phyloP scores from a whole-genome alignment of 2,888 invertebrate species.

The Macrophya annulata region DNA sequence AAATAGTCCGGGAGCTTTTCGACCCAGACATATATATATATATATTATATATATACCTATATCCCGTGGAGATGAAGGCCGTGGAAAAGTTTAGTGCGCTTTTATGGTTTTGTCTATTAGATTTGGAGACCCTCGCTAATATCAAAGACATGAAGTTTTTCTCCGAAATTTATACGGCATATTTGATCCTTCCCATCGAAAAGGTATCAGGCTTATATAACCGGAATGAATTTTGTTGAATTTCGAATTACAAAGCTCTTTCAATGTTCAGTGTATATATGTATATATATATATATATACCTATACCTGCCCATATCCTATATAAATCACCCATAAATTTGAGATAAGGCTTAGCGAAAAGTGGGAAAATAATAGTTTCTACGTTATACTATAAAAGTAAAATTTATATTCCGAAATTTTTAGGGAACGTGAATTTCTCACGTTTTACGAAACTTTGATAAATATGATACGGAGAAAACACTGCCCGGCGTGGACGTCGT shows the following conservation, averaged over 20 bases:
- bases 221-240: conserved; percentile 1
- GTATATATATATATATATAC: too few species aligned
- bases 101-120: conserved; percentile 47
- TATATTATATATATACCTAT: too few species aligned
- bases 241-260: neutral
- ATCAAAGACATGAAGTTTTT: conserved; percentile 26
- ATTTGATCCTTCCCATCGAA: conserved; percentile 29
- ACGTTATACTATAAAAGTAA: neutral
- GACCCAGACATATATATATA: neutral
- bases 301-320: neutral
- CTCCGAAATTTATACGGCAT: conserved; percentile 29
- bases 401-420: neutral
- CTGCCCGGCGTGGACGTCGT: conserved; percentile 30
- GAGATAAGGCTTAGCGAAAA: neutral
- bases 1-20: neutral
- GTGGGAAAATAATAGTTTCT: neutral
- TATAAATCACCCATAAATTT: neutral
- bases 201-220: conserved; percentile 4
- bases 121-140: conserved; percentile 47
- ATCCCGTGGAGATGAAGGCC: neutral
- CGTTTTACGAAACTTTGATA: conserved; percentile 34
- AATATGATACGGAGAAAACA: conserved; percentile 38
- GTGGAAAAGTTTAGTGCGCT: conserved; percentile 32
- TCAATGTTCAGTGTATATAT: neutral
- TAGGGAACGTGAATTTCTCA: neutral